Evolutionary conservation across 2,113 vertebrate genomes (phyloP).

Genomic region (Mobula birostris): DNA sequence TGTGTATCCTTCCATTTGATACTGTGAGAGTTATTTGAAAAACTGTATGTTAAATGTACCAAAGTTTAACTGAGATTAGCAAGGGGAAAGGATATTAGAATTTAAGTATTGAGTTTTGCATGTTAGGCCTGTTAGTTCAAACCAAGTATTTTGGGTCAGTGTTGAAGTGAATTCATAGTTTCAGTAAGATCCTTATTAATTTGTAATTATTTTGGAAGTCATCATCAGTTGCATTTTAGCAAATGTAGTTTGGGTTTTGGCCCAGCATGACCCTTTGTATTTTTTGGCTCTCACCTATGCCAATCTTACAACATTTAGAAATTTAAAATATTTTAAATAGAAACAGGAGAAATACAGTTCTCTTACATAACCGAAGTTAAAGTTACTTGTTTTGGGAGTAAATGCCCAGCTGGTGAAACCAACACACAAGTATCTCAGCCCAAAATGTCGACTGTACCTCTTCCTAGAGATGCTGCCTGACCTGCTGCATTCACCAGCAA

Average conservation of each 20-base stretch:
- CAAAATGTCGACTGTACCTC: too few relatives aligned
- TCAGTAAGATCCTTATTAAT: background rate
- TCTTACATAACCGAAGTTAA: background rate
- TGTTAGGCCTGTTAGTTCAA: background rate
- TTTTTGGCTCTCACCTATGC: background rate
- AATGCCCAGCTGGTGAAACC: background rate
- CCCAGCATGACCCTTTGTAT: background rate
- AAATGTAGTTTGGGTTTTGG: background rate
- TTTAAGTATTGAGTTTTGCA: background rate
- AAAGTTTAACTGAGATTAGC: background rate
- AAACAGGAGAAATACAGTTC: background rate
- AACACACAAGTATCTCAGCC: background rate
- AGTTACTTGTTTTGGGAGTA: background rate
- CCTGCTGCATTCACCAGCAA: too few relatives aligned
- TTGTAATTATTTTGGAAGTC: background rate
- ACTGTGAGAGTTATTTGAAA: background rate
- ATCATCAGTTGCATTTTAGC: background rate
- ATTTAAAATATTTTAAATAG: background rate
- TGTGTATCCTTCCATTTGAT: background rate
- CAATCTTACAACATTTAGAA: background rate
- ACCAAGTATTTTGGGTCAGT: background rate
- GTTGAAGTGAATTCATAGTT: background rate
- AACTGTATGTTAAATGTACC: background rate
- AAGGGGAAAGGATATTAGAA: background rate
- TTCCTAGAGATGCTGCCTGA: too few relatives aligned